Conservation (phyloP, 2,113 vertebrate genomes). For the Perca flavescens region DNA sequence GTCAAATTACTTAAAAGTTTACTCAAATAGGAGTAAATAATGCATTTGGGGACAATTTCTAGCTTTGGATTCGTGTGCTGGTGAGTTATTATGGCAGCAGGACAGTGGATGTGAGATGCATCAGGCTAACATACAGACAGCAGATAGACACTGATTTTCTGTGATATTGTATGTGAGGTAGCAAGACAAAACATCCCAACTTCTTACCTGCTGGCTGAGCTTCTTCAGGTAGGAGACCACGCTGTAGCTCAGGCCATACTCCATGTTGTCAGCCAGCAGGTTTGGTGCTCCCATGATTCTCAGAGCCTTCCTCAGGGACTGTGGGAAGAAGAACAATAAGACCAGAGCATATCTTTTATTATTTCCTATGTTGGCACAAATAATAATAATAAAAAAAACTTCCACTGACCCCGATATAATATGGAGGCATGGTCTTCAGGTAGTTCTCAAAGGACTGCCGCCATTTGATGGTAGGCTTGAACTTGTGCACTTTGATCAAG, state of each 20-base stretch:
- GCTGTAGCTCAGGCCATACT: constrained; percentile 97
- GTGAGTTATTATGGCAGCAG: no score
- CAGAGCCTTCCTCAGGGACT: constrained; percentile 96
- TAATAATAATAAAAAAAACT: no score
- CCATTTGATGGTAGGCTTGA: constrained; percentile 96
- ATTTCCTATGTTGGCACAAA: no score
- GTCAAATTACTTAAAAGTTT: no score
- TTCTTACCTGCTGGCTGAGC: constrained; percentile 94
- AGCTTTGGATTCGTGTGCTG: background rate
- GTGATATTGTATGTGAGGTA: background rate
- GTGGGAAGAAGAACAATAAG: constrained; percentile 15
- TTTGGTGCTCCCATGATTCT: constrained; percentile 98
- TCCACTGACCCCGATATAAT: constrained; percentile 94
- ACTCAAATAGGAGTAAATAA: background rate
- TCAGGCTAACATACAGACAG: no score
- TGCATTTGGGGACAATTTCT: background rate
- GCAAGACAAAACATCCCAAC: background rate
- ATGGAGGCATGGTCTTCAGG: constrained; percentile 98
- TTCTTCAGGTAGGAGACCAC: constrained; percentile 99
- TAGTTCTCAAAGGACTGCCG: constrained; percentile 98
- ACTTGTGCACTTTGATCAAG: constrained; percentile 98
- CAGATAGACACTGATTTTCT: background rate
- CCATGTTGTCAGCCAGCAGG: constrained; percentile 96
- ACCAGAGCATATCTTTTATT: no score
- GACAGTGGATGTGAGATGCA: no score